phyloP scores from a whole-genome alignment of 2,113 vertebrate genomes.

The Marmota flaviventris region DNA sequence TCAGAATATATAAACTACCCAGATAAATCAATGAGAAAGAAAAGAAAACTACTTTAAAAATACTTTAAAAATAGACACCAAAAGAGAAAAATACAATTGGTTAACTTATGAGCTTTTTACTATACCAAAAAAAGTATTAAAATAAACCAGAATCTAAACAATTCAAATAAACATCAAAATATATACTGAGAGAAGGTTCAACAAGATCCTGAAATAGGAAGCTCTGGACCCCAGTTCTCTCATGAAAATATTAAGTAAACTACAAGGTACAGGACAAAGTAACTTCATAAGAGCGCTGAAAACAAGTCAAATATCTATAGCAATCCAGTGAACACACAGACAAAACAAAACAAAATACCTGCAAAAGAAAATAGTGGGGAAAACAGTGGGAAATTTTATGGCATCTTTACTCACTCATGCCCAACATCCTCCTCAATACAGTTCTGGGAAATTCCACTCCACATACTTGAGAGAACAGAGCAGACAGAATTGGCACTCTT shows the following conservation, averaged over 20 bases:
- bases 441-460: not conserved
- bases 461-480: not conserved
- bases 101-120: not conserved
- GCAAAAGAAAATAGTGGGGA: not conserved
- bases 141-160: slow-evolving; percentile 16
- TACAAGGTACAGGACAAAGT: not conserved
- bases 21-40: not conserved
- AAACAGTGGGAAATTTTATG: not conserved
- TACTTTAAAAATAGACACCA: not conserved
- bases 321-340: not conserved
- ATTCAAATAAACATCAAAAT: not conserved
- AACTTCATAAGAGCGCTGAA: not conserved
- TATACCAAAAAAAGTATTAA: not conserved
- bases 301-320: not conserved
- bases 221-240: not conserved
- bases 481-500: too few species aligned
- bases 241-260: not conserved
- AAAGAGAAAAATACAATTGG: not conserved
- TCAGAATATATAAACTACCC: not conserved
- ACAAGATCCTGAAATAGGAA: not conserved
- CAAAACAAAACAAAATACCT: not conserved
- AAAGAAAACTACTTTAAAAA: not conserved
- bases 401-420: not conserved
- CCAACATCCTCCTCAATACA: not conserved
- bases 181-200: not conserved